Evolutionary conservation across 2,797 vertebrate species (phyloP), one percentile per base, ranked within the genome.

Genomic region (Aphelocoma californica): DNA sequence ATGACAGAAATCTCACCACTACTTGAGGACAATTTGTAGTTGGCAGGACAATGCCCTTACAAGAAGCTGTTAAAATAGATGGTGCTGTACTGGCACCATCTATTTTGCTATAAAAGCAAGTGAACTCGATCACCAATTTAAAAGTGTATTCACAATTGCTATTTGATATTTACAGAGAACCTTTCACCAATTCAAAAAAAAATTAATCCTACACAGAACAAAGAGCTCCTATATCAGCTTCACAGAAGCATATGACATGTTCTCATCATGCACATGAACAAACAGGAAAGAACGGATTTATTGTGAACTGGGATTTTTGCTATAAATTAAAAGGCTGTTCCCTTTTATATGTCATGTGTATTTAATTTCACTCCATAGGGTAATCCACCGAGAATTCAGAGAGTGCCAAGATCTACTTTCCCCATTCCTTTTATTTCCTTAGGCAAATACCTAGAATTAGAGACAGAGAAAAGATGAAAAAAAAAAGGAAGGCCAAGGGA

Each of bases 331-430:
- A 95, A 94, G 69, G 88, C 90, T 78, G 64, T 83, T 94, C 92
- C 80, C 88, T 97, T 97, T 97, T 90, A 97, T 95, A 97, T 97
- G 97, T 96, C 97, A 96, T 96, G 91, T 97, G 97, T 94, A 95
- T 97, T 97, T 97, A 96, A 97, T 97, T 97, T 97, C 95, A 93
- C 84, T 92, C 81, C 95, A 96, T 95, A 97, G 94, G 95, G 88
- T 97, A 97, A 97, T 97, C 97, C 96, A 53, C 82, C 82, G 96
- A 96, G 97, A 96, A 92, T 95, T 95, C 74, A 75, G 81, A 81
- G 65, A 44, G 92, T 92, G 97, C 97, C 97, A 97, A 97, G 92
- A 97, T 97, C 96, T 94, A 97, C 95, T 97, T 97, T 96, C 86
- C 90, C 93, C 64, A 44, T 90, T 95, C 81, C 77, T 93, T 95